These are phyloP conservation scores for Neogobius melanostomus DNA, from an alignment of 2,113 vertebrate genomes.

Conservation along the genomic window DNA sequence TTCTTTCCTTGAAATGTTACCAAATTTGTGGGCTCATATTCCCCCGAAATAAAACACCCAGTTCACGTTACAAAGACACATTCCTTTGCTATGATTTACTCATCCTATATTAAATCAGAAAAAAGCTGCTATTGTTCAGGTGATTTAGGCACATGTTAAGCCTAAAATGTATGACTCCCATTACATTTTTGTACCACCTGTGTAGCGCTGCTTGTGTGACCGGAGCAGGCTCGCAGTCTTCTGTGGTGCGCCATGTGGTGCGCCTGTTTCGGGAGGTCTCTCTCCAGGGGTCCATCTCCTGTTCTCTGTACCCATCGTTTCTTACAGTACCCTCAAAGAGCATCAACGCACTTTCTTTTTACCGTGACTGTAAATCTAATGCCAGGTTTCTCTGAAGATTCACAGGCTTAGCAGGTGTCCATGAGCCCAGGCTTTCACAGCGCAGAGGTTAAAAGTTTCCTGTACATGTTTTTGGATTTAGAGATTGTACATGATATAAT, in stretches of 20 bases:
- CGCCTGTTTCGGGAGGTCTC: conserved; percentile 57
- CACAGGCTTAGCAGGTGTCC: conserved; percentile 37
- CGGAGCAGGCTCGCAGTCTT: conserved; percentile 21
- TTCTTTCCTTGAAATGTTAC: conserved; percentile 26
- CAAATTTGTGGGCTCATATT: conserved; percentile 20
- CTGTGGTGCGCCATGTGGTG: conserved; percentile 47
- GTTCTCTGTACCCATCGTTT: conserved; percentile 36
- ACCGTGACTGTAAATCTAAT: conserved; percentile 50
- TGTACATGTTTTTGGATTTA: background rate
- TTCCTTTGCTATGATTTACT: background rate
- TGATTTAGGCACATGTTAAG: conserved; percentile 9
- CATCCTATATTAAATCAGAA: background rate
- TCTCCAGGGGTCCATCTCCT: conserved; percentile 55
- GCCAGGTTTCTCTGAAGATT: conserved; percentile 43
- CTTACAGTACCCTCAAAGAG: conserved; percentile 52
- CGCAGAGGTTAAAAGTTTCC: background rate
- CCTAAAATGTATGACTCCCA: conserved; percentile 17
- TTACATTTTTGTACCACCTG: conserved; percentile 37
- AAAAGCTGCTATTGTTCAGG: background rate
- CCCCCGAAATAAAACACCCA: conserved; percentile 14
- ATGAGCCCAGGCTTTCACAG: background rate
- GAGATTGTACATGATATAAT: background rate
- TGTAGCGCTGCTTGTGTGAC: conserved; percentile 7
- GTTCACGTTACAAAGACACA: background rate
- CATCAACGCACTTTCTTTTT: conserved; percentile 18